Evolutionary conservation across 2,113 vertebrate genomes (phyloP).

Genomic region (Seriola quinqueradiata): DNA sequence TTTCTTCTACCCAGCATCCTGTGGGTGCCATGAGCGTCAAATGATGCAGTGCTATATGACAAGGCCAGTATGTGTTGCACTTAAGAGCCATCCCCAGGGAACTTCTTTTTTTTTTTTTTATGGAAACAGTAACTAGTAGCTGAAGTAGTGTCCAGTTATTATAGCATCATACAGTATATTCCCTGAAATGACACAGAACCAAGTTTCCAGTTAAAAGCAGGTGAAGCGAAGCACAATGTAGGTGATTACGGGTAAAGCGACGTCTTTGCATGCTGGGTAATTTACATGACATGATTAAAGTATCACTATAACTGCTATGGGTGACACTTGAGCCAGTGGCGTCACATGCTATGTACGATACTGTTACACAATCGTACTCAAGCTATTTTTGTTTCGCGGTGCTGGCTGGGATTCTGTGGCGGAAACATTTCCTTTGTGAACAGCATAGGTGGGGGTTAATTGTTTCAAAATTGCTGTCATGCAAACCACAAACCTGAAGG

Average conservation of each 20-base stretch:
- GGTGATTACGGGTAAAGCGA: conserved; percentile 13
- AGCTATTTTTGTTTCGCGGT: conserved; percentile 10
- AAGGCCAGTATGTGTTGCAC: background rate
- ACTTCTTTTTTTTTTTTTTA: no score
- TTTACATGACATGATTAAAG: conserved; percentile 5
- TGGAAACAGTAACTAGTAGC: no score
- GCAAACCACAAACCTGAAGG: conserved; percentile 10
- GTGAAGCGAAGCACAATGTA: conserved; percentile 9
- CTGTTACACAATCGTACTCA: conserved; percentile 5
- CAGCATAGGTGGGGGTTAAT: background rate
- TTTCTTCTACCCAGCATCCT: no score
- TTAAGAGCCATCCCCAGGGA: no score
- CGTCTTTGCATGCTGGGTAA: conserved; percentile 19
- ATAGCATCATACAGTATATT: no score
- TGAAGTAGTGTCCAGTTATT: no score
- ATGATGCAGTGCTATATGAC: background rate
- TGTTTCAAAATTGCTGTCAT: conserved; percentile 10
- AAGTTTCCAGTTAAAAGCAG: conserved; percentile 13
- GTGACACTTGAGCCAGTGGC: background rate
- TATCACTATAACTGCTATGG: background rate
- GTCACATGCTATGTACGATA: background rate
- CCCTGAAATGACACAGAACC: background rate
- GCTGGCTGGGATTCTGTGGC: background rate
- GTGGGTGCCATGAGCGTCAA: background rate
- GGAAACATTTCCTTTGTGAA: background rate